Base-by-base conservation (phyloP, 2,113 vertebrate species). In the Pontoporia blainvillei region DNA sequence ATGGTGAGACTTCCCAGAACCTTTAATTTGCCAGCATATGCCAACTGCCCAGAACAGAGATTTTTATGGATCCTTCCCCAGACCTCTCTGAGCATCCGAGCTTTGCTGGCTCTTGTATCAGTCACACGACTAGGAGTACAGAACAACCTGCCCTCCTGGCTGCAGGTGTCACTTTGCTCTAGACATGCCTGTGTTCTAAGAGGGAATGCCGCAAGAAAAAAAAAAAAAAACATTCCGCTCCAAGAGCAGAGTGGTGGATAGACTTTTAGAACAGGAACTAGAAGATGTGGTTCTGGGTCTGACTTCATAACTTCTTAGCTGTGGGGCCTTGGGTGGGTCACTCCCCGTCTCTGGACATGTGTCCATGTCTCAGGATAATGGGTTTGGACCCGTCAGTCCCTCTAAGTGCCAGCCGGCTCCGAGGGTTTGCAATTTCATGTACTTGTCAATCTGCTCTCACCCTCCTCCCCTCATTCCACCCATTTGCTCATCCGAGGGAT, bases 401-500 rank as follows among this genome's bases (percentile, higher is more conserved):
- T 72, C 14, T 31, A 41, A 39, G 39, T 20, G 21, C 12, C 9
- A 21, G 34, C 34, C 36, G 66, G 20, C 46, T 92, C 21, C 20
- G 11, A 71, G n/a, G 17, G 75, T 66, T 59, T 93, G 57, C 25
- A 66, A 59, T 67, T 59, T 36, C 23, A 64, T 1, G 6, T 25
- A 59, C 10, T 8, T 71, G 54, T 49, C 90, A 54, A 39, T 86
- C 54, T 69, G 6, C 31, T 41, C 2, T 29, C 54, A 14, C 3
- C 41, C 27, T 5, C 31, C 46, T 34, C 41, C 67, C 71, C 82
- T 27, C 14, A 11, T 41, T 64, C 31, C 57, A 27, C 27, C 39
- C 36, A 23, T 41, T 67, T 10, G 46, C 66, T 75, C 29, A 44
- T 17, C 85, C 44, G 54, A 64, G 59, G 93, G 93, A 96, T 82